Conservation (phyloP, 2,888 invertebrate genomes). For the Dysmachus trigonus region DNA sequence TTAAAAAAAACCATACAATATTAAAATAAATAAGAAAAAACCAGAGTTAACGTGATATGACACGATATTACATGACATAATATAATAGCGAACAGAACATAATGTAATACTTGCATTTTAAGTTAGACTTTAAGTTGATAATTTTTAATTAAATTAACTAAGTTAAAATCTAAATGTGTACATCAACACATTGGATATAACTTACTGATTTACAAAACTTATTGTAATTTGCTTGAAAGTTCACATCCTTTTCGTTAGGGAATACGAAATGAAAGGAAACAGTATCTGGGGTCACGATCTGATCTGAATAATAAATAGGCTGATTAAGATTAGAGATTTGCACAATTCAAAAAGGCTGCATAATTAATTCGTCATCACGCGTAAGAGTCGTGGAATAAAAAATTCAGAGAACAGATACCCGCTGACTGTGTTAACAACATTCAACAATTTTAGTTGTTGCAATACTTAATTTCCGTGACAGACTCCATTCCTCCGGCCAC, state of each 20-base stretch:
- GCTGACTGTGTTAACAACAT: neutral
- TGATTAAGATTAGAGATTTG: neutral
- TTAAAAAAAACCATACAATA: too few relatives aligned
- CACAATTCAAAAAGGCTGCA: neutral
- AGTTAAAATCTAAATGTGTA: too few relatives aligned
- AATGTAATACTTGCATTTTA: too few relatives aligned
- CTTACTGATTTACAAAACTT: neutral
- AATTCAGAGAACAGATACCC: neutral
- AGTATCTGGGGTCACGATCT: neutral
- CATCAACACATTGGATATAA: too few relatives aligned
- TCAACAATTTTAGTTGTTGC: neutral
- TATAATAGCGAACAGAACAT: too few relatives aligned
- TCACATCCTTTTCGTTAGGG: neutral
- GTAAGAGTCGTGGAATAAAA: neutral
- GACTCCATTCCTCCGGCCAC: neutral
- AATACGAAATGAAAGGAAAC: neutral
- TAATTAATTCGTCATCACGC: neutral
- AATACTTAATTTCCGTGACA: neutral
- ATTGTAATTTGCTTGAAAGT: neutral
- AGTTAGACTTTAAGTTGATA: too few relatives aligned
- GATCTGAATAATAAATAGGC: neutral
- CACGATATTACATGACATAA: too few relatives aligned
- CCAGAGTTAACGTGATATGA: too few relatives aligned
- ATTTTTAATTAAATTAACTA: too few relatives aligned
- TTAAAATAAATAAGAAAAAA: too few relatives aligned